These are phyloP conservation scores for Didymodactylos carnosus DNA, from an alignment of 2,888 invertebrate genomes.

Conservation along the genomic window DNA sequence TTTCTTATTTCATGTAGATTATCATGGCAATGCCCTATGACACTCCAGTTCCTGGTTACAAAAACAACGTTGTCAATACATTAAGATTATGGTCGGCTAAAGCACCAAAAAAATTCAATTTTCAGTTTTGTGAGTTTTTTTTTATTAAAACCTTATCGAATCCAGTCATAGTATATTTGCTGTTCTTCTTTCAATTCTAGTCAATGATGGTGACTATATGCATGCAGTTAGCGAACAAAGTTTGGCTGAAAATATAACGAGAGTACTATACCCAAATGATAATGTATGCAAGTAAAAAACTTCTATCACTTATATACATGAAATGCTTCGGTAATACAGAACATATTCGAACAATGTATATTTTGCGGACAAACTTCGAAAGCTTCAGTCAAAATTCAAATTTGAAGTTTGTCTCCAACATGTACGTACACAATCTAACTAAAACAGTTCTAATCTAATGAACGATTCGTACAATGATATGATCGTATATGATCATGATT, in stretches of 20 bases:
- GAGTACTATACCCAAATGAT: slow-evolving; percentile 95
- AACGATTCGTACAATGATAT: too few species aligned
- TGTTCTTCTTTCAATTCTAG: not conserved
- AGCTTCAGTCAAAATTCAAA: too few species aligned
- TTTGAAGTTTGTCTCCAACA: too few species aligned
- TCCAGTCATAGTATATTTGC: too few species aligned
- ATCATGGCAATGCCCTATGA: slow-evolving; percentile 97
- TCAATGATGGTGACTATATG: slow-evolving; percentile 94
- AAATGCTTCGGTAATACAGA: too few species aligned
- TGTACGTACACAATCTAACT: too few species aligned
- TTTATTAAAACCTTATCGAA: too few species aligned
- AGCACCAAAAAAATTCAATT: slow-evolving; percentile 76
- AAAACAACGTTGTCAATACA: slow-evolving; percentile 27
- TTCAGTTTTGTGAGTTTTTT: slow-evolving; percentile 50
- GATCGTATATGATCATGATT: too few species aligned
- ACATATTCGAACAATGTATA: too few species aligned
- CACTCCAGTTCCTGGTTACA: slow-evolving; percentile 72
- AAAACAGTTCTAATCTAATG: too few species aligned
- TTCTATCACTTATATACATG: too few species aligned
- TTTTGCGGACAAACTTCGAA: too few species aligned
- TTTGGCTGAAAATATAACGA: slow-evolving; percentile 84
- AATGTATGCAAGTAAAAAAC: slow-evolving; percentile 51
- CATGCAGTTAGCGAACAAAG: slow-evolving; percentile 95
- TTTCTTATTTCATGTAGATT: not conserved
- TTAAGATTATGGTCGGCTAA: slow-evolving; percentile 84